A percentile compares a stretch with the other conserved stretches of the same genome.
These are phyloP conservation scores for Sarcophaga caerulescens DNA, from an alignment of 2,888 invertebrate genomes.

Conservation along the genomic window DNA sequence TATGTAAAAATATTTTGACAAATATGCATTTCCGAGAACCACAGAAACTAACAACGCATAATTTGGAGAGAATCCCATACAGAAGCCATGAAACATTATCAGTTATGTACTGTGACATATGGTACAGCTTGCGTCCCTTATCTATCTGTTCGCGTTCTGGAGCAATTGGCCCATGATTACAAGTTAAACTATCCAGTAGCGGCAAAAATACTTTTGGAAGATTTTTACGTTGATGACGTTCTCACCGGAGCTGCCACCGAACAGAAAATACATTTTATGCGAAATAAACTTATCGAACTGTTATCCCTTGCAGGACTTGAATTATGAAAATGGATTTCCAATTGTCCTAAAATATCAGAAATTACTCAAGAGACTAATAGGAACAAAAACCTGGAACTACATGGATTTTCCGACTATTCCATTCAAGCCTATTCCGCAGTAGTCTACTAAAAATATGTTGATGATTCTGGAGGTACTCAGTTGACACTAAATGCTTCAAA, in stretches of 20 bases:
- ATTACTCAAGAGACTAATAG: slow-evolving; percentile 4
- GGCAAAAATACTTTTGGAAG: slow-evolving; percentile 48
- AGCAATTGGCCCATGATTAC: slow-evolving; percentile 60
- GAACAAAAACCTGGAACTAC: not conserved
- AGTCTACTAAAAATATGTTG: not conserved
- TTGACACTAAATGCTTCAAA: slow-evolving; percentile 20
- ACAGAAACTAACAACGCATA: slow-evolving; percentile 46
- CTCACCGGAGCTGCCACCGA: slow-evolving; percentile 55
- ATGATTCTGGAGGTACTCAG: not conserved
- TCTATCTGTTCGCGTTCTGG: slow-evolving; percentile 61
- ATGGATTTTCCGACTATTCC: slow-evolving; percentile 38
- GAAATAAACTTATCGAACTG: slow-evolving; percentile 34
- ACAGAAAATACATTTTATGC: slow-evolving; percentile 28
- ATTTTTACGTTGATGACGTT: slow-evolving; percentile 68
- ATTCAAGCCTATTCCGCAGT: slow-evolving; percentile 29
- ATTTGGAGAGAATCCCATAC: slow-evolving; percentile 34
- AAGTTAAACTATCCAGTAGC: slow-evolving; percentile 48
- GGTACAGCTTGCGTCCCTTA: slow-evolving; percentile 63
- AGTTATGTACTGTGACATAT: slow-evolving; percentile 65
- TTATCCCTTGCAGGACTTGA: slow-evolving; percentile 15
- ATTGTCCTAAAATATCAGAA: not conserved
- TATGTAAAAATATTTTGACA: slow-evolving; percentile 47
- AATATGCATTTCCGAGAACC: slow-evolving; percentile 41
- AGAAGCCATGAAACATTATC: slow-evolving; percentile 35
- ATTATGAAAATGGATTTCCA: slow-evolving; percentile 40